These are phyloP conservation scores for Falco naumanni DNA, from an alignment of 2,797 vertebrate genomes.

Conservation along the genomic window DNA sequence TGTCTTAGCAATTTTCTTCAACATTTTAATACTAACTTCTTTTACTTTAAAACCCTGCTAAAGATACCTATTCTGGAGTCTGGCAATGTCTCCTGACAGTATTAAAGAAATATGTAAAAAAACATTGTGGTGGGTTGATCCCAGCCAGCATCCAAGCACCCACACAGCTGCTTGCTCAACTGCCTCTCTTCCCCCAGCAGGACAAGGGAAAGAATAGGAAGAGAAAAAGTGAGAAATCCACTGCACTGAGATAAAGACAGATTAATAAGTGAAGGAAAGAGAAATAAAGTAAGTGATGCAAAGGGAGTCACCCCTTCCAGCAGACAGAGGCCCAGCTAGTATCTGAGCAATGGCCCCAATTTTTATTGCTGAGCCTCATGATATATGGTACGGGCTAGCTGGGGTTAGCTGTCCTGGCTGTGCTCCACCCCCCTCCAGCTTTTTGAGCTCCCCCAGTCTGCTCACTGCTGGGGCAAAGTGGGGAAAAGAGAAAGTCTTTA, in stretches of 20 bases:
- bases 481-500: not conserved
- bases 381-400: too few relatives aligned
- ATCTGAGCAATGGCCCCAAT: not conserved
- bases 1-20: not conserved
- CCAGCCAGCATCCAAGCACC: not conserved
- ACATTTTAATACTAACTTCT: not conserved
- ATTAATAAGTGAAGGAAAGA: not conserved
- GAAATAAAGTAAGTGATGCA: not conserved
- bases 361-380: not conserved
- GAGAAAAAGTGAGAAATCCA: not conserved
- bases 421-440: too few relatives aligned
- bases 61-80: not conserved
- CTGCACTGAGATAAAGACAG: not conserved
- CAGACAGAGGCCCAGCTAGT: not conserved
- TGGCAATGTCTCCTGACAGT: not conserved
- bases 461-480: accelerated
- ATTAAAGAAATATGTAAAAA: not conserved
- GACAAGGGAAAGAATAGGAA: not conserved
- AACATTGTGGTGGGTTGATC: not conserved
- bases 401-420: not conserved
- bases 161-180: not conserved
- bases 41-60: not conserved
- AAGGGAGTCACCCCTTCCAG: not conserved
- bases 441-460: not conserved
- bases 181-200: not conserved